Evolutionary conservation across 2,113 vertebrate species (phyloP), one percentile per base, ranked within the genome.

Genomic region (Puntigrus tetrazona): DNA sequence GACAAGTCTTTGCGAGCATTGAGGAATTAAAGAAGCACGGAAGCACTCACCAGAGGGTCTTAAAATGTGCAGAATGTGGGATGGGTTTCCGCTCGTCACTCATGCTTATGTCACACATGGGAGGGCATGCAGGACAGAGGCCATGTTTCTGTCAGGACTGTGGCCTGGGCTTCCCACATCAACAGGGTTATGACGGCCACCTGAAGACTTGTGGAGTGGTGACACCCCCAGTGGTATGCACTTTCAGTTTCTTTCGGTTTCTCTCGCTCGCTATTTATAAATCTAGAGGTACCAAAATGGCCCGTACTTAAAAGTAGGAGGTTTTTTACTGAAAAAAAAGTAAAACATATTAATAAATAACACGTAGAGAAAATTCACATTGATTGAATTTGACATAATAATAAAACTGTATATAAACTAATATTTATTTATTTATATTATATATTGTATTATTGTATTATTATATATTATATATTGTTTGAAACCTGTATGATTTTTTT

Each of bases 71-170:
- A 0, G 95, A 97, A 63, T 97, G 97, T 0, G 95, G 95, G 11
- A 97, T 97, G 87, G 96, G 96, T 31, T 98, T 97, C 90, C 95
- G 96, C 13, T 96, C 96, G 0, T 95, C 97, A 0, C 92, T 96
- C 22, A 91, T 97, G 83, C 92, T 98, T 7, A 95, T 95, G 90
- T 96, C 95, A 72, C 97, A 98, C 91, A 96, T 97, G 94, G 95
- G 96, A 0, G 97, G 96, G 2, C 97, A 98, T 82, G 97, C 94
- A 0, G 96, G 94, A 7, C 90, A 95, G 67, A 93, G 95, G 0
- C 96, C 96, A 6, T 97, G 95, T 77, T 94, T 96, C 7, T 98
- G 97, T 20, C 93, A 95, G 86, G 93, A 93, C 85, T 98, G 97
- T 0, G 96, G 96, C n/a, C 91, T 95, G 18, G 95, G 96, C 3